Conservation (phyloP, 2,797 vertebrate species). For the Pangasius mekongensis region DNA sequence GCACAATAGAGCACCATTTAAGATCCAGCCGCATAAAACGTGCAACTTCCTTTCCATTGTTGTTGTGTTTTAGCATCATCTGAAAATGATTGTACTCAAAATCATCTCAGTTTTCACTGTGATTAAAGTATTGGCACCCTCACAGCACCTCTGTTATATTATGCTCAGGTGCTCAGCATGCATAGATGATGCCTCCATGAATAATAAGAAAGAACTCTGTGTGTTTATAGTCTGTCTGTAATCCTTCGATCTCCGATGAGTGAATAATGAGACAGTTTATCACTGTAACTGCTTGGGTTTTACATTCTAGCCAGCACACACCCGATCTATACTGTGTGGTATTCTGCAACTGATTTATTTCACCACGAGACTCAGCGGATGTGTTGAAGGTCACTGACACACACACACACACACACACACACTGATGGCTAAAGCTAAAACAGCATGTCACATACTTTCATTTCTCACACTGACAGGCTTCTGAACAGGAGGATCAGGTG, state of each 20-base stretch:
- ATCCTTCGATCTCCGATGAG: background rate
- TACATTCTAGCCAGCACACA: background rate
- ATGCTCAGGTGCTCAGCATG: background rate
- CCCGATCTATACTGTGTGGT: background rate
- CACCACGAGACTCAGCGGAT: background rate
- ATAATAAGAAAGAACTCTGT: background rate
- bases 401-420: background rate
- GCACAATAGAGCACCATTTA: background rate
- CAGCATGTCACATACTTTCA: background rate
- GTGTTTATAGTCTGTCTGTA: background rate
- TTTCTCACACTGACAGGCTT: constrained; percentile 1
- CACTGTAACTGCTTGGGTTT: background rate
- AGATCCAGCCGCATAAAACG: background rate
- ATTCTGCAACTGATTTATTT: constrained; percentile 9
- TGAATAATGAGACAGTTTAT: background rate
- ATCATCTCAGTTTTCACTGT: background rate
- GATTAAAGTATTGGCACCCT: background rate
- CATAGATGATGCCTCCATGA: background rate
- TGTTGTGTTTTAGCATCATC: background rate
- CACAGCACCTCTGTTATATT: background rate
- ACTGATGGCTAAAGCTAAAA: background rate
- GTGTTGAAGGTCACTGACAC: background rate
- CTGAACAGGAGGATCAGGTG: constrained; percentile 5
- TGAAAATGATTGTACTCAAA: background rate
- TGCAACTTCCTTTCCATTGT: background rate